Base-by-base conservation (phyloP, 2,888 invertebrate genomes). In the Rhogogaster chlorosoma region DNA sequence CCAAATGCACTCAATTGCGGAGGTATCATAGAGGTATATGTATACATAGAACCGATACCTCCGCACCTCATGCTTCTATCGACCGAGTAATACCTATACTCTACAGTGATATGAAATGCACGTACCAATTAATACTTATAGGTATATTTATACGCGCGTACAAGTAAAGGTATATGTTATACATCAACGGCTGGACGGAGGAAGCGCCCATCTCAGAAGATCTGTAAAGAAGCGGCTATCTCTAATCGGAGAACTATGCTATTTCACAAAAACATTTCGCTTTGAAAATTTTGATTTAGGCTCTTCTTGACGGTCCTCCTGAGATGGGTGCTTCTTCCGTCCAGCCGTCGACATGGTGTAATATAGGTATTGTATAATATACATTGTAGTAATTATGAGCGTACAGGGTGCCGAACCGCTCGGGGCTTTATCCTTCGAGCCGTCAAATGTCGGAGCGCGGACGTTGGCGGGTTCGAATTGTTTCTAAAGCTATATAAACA, bases 1-100 rank as follows among this genome's bases (percentile, higher is more conserved):
- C 77, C 84, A 61, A 83, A 80, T 61, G 57, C 18, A 80, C 80
- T 67, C 67, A 67, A 67, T 67, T 32, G 12, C 32, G 67, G 67
- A 18, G 67, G 18, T 29, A n/a, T 32, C 2, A 67, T 67, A 32
- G 18, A 32, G 32, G 32, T 32, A 67, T 32, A 32, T 3, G n/a
- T n/a, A n/a, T n/a, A n/a, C n/a, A n/a, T n/a, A n/a, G n/a, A 18
- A 67, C 67, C 32, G 67, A 12, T 18, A 32, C 15, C 67, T 67
- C 32, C 32, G 32, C 32, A 32, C 18, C 32, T 67, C 32, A 67
- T 67, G 29, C 32, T 32, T 29, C 32, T 29, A 67, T 67, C 32
- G 67, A 67, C 32, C 26, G 53, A 53, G 18, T n/a, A 53, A 53
- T 18, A 49, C 18, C n/a, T 1, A 53, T 18, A 49, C 18, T 49